Percentiles rank a stretch among this genome's conserved stretches.
These are phyloP conservation scores for Lycocorax pyrrhopterus DNA, from an alignment of 2,113 vertebrate species.

Conservation along the genomic window DNA sequence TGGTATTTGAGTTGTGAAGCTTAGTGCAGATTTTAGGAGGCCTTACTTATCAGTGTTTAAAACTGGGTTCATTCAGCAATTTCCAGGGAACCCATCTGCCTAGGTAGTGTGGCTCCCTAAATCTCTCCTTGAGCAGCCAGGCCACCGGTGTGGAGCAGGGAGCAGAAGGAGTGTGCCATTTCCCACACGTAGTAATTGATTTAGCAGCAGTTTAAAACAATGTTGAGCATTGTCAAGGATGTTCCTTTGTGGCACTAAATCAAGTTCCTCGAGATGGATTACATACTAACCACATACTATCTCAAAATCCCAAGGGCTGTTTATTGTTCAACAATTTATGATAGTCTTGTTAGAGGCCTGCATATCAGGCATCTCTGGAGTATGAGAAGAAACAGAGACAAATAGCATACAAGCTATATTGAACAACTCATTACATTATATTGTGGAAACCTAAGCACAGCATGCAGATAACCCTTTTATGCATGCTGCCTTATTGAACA, in stretches of 20 bases:
- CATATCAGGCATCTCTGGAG: slow-evolving; percentile 70
- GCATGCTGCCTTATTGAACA: slow-evolving; percentile 74
- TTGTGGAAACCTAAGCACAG: slow-evolving; percentile 61
- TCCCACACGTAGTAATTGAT: slow-evolving; percentile 70
- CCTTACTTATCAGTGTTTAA: background rate
- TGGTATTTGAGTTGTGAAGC: background rate
- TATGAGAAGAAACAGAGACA: slow-evolving; percentile 69
- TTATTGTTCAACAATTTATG: slow-evolving; percentile 76
- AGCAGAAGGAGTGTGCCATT: background rate
- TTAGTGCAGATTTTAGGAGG: background rate
- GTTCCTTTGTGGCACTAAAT: slow-evolving; percentile 71
- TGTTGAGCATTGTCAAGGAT: slow-evolving; percentile 66
- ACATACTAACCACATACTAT: slow-evolving; percentile 68
- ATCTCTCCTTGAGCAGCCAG: slow-evolving; percentile 24
- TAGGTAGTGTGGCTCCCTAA: background rate
- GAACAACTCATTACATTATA: slow-evolving; percentile 77
- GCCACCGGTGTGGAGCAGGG: background rate
- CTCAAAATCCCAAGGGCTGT: slow-evolving; percentile 73
- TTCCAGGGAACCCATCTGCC: slow-evolving; percentile 15
- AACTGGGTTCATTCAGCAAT: background rate
- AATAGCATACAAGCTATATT: slow-evolving; percentile 64
- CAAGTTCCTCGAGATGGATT: slow-evolving; percentile 70
- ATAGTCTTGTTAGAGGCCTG: slow-evolving; percentile 68
- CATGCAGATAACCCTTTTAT: slow-evolving; percentile 73
- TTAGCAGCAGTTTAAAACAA: slow-evolving; percentile 78